These are phyloP conservation scores for Varanus komodoensis DNA, from an alignment of 2,113 vertebrate genomes.

Conservation along the genomic window DNA sequence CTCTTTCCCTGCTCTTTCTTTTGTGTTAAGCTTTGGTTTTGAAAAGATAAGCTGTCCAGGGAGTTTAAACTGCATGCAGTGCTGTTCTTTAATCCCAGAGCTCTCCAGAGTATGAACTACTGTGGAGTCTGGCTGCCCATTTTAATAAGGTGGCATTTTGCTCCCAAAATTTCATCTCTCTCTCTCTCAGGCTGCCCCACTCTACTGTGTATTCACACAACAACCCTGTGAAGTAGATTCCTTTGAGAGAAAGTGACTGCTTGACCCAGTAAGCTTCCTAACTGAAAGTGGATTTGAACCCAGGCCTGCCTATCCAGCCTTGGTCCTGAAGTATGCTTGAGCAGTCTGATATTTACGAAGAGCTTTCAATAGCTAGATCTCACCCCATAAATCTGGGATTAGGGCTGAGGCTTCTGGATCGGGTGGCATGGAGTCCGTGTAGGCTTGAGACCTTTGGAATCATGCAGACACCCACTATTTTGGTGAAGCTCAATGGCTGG, in stretches of 20 bases:
- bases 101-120: not conserved
- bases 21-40: constrained; percentile 9
- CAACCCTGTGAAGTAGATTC: not conserved
- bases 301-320: too few relatives aligned
- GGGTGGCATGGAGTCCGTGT: not conserved
- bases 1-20: accelerated
- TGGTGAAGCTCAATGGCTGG: too few relatives aligned
- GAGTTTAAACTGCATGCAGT: not conserved
- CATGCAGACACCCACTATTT: too few relatives aligned
- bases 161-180: not conserved
- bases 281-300: not conserved
- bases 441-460: not conserved
- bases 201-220: not conserved
- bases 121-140: not conserved
- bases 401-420: too few relatives aligned
- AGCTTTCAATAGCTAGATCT: not conserved
- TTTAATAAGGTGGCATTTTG: not conserved
- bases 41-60: not conserved
- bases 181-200: not conserved
- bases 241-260: too few relatives aligned
- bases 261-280: not conserved
- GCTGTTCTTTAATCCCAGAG: not conserved
- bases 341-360: not conserved
- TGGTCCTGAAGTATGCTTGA: too few relatives aligned
- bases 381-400: not conserved